Evolutionary conservation across 2,113 vertebrate genomes (phyloP).

Genomic region (Cottus gobio): DNA sequence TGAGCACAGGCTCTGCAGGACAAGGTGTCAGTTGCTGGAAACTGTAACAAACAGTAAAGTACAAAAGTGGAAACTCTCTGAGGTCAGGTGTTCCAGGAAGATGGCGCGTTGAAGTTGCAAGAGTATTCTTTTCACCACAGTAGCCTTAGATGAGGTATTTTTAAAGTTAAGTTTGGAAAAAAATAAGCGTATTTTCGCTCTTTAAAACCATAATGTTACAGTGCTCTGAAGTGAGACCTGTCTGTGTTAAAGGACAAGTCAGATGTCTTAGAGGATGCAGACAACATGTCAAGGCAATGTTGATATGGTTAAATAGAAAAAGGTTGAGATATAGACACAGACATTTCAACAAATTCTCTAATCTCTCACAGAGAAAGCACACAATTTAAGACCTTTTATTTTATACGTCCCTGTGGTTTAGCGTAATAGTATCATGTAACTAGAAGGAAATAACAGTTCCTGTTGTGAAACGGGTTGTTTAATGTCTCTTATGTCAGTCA

Average conservation of each 20-base stretch:
- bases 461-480: conserved; percentile 4
- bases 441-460: neutral
- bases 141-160: conserved; percentile 15
- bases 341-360: neutral
- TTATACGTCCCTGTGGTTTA: neutral
- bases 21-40: conserved; percentile 56
- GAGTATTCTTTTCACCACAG: conserved; percentile 26
- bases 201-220: neutral
- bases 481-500: neutral
- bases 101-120: neutral
- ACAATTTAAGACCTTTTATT: neutral
- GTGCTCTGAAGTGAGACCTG: neutral
- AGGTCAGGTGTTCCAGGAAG: conserved; percentile 68
- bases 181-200: neutral
- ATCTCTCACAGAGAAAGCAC: neutral
- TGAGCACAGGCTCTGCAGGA: conserved; percentile 23
- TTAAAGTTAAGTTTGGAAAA: conserved; percentile 16
- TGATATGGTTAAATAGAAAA: neutral
- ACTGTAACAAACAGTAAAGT: conserved; percentile 10
- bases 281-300: neutral
- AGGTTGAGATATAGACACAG: neutral
- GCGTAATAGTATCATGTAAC: neutral
- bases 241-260: neutral
- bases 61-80: conserved; percentile 63
- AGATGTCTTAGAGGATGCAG: neutral